Evolutionary conservation across 2,888 invertebrate species (phyloP), one percentile per base, ranked within the genome.

Genomic region (Trissolcus brochymenae): DNA sequence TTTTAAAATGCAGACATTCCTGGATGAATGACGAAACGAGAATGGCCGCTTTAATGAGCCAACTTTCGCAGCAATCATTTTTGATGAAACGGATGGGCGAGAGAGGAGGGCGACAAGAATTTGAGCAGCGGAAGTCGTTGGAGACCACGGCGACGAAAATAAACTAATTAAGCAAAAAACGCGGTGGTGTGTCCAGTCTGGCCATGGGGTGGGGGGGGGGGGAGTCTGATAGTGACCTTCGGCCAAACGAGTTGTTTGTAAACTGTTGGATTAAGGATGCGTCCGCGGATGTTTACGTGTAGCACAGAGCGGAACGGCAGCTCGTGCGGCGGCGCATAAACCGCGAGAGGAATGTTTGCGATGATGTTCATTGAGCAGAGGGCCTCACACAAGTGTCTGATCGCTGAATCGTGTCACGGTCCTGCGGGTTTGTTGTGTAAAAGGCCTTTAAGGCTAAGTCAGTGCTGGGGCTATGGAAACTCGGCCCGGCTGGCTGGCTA

Each of bases 401-500:
- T 62, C 73, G 74, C 56, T 59, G 74, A 80, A 81, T 79, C 80
- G 81, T 80, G 82, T 80, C 81, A 81, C 80, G 82, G 81, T 80
- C 76, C 81, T 79, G 81, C 80, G 76, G 67, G 67, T 73, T 79
- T 72, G 74, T 77, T 77, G 66, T 67, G 77, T 66, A 75, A 72
- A 76, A 72, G 75, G 74, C 74, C 76, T 70, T 73, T 76, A 71
- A 66, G 79, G 67, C 71, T 65, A 60, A 76, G 76, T 71, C 77
- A 59, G 57, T 53, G 57, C 57, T 59, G 73, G 62, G 68, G 67
- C 74, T 71, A 80, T 80, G 77, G 75, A 74, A 78, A 78, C 76
- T 75, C 65, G 78, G 90, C 91, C 91, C 91, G 90, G 90, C 90
- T 89, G 90, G 84, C 91, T 80, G 84, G 84, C 90, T 91, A 91